Percentiles rank a stretch among this genome's conserved stretches.
These are phyloP conservation scores for Diadophis punctatus DNA, from an alignment of 2,113 vertebrate genomes.

Conservation along the genomic window DNA sequence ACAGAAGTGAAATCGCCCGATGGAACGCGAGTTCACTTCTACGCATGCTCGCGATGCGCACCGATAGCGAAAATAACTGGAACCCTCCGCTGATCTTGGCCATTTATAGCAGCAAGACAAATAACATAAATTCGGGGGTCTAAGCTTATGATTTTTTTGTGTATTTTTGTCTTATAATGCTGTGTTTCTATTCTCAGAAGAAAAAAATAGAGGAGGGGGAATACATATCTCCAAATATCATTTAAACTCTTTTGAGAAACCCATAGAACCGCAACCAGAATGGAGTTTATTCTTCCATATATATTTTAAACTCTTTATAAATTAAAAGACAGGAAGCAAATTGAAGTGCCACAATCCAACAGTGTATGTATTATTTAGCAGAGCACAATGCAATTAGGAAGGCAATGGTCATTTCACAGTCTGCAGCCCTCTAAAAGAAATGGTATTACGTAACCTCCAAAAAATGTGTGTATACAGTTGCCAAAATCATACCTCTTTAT, in stretches of 20 bases:
- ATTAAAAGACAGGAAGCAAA: background rate
- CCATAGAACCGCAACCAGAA: background rate
- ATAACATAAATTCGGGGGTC: constrained; percentile 51
- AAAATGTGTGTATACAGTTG: background rate
- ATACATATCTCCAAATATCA: background rate
- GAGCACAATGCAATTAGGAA: background rate
- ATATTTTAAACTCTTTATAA: background rate
- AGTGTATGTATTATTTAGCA: constrained; percentile 31
- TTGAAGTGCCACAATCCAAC: constrained; percentile 6
- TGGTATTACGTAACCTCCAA: rapidly evolving
- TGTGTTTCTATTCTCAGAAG: constrained; percentile 44
- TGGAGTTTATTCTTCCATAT: background rate
- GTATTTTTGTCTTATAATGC: constrained; percentile 49
- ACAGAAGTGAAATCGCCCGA: no score
- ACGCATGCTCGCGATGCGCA: no score
- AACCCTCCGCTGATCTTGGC: no score
- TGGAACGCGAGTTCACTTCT: no score
- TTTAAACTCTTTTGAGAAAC: constrained; percentile 20
- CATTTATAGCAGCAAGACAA: constrained; percentile 32
- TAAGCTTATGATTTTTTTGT: constrained; percentile 25
- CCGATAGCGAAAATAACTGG: no score
- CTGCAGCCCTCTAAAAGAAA: background rate
- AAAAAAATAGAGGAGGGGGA: background rate
- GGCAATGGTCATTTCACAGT: background rate
- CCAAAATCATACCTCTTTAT: background rate